Evolutionary conservation across 2,888 invertebrate genomes (phyloP), one percentile per base, ranked within the genome.

Genomic region (Microctonus hyperodae): DNA sequence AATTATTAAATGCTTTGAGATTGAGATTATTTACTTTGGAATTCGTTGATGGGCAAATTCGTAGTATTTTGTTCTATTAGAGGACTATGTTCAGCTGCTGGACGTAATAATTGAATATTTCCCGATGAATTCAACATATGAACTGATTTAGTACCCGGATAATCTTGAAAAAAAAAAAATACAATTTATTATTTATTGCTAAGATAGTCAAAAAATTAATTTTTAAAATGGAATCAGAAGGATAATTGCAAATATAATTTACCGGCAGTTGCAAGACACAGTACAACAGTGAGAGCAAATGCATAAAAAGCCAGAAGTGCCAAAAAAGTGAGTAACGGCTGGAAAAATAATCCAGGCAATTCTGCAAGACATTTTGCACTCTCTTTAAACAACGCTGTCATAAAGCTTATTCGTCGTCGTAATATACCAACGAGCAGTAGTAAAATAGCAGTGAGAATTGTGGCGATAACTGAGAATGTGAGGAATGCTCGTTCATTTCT

Each of bases 401-500:
- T 86, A 78, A 96, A 92, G 44, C 91, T 89, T 0, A 97, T 90
- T 76, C 94, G 90, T 75, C 93, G 91, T 61, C 95, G 88, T 86
- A 95, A 88, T 73, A 91, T 90, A 78, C 90, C 89, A 33, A 94
- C 89, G 50, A 95, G 86, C 40, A 93, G 84, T 55, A 95, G 81
- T 59, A 95, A 85, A 66, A 94, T 88, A 86, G 96, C 94, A 76
- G 96, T 96, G 69, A 96, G 90, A 72, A 96, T 86, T 37, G 96
- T 94, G 22, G 96, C 94, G 73, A 95, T 87, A 73, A 97, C 92
- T 16, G 96, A 91, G 79, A 93, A 92, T 81, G 90, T 89, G 40
- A 96, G 86, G 81, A 97, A 95, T 0, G 95, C 94, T 68, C 89
- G 89, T 85, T 96, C 94, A 84, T 96, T 96, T 78, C 92, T 90